phyloP scores from a whole-genome alignment of 92 coral and sea anemone species.

The Parazoanthus swiftii region DNA sequence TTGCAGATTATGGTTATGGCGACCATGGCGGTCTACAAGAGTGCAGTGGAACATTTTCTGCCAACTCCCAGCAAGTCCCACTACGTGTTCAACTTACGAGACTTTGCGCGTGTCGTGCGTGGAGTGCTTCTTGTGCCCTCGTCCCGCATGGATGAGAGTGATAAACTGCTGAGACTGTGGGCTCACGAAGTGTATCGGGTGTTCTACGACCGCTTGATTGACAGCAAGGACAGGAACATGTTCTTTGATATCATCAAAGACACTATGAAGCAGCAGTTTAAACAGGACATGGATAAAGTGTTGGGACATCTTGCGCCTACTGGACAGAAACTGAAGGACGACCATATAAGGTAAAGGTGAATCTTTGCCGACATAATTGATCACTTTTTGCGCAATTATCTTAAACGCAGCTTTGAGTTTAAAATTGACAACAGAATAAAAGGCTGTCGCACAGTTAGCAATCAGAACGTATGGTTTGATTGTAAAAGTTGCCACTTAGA shows the following conservation, averaged over 20 bases:
- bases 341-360: constrained; percentile 73
- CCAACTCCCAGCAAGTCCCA: constrained; percentile 99
- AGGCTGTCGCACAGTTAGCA: too few species aligned
- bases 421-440: too few species aligned
- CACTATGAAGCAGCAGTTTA: constrained; percentile 84
- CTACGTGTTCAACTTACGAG: constrained; percentile 99
- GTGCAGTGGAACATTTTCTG: constrained; percentile 94
- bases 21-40: constrained; percentile 92
- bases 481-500: too few species aligned
- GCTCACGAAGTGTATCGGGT: constrained; percentile 97
- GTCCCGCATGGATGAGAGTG: constrained; percentile 90
- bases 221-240: constrained; percentile 85
- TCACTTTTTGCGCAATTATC: too few species aligned
- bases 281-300: constrained; percentile 88
- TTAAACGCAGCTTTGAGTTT: too few species aligned
- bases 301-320: constrained; percentile 85
- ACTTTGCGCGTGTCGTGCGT: constrained; percentile 97
- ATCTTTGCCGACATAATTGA: background rate
- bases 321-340: constrained; percentile 93
- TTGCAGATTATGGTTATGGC: constrained; percentile 87
- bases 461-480: too few species aligned
- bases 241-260: constrained; percentile 96
- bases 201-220: constrained; percentile 94
- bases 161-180: constrained; percentile 96
- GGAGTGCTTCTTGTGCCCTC: constrained; percentile 98